Conservation (phyloP, 2,113 vertebrate genomes). For the Sitta europaea region DNA sequence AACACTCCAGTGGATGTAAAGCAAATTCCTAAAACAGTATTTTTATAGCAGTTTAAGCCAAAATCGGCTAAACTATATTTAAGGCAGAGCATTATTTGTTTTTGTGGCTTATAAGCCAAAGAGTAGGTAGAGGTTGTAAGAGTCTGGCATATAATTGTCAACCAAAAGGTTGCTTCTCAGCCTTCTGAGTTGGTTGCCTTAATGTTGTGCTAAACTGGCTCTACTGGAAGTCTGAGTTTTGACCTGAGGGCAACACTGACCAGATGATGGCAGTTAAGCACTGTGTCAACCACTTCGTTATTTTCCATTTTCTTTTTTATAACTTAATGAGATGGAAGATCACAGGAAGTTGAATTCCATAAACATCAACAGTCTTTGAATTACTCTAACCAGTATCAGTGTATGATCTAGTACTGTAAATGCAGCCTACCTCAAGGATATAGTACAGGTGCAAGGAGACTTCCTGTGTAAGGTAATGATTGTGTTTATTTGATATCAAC, state of each 20-base stretch:
- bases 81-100: not conserved
- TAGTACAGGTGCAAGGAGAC: not conserved
- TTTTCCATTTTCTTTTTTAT: not conserved
- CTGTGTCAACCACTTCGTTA: not conserved
- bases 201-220: not conserved
- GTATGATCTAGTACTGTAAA: not conserved
- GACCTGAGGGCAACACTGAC: accelerated
- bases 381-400: not conserved
- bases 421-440: not conserved
- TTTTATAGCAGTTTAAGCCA: not conserved
- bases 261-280: not conserved
- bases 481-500: not conserved
- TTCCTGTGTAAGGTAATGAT: not conserved
- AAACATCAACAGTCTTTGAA: not conserved
- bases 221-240: not conserved
- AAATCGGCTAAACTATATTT: not conserved
- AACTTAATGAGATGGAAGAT: not conserved
- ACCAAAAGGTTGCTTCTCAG: not conserved
- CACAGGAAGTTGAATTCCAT: not conserved
- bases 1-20: not conserved
- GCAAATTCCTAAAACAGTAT: not conserved
- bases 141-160: not conserved
- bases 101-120: not conserved
- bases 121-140: not conserved
- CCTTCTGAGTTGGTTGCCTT: not conserved